These are phyloP conservation scores for Emys orbicularis DNA, from an alignment of 2,797 vertebrate genomes.

Conservation along the genomic window DNA sequence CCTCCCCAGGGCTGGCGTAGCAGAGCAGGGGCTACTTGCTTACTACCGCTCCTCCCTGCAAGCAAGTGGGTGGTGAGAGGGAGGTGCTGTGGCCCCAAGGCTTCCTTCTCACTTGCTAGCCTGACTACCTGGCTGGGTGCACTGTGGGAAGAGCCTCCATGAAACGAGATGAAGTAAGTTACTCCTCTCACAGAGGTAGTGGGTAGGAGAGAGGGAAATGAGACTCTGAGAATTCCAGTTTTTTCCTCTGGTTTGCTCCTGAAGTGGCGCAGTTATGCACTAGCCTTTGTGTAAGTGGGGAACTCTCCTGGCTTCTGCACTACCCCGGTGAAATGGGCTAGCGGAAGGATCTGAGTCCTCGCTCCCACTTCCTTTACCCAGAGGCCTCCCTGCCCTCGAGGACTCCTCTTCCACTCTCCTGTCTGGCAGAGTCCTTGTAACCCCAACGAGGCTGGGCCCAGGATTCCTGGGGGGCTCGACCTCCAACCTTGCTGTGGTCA, in stretches of 20 bases:
- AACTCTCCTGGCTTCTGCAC: too few relatives aligned
- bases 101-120: background rate
- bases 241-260: background rate
- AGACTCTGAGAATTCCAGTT: background rate
- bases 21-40: background rate
- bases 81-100: background rate
- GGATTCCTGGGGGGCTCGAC: too few relatives aligned
- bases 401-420: too few relatives aligned
- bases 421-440: too few relatives aligned
- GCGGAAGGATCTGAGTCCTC: too few relatives aligned
- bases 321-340: too few relatives aligned
- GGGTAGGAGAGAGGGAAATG: background rate
- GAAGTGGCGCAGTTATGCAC: background rate
- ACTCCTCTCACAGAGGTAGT: background rate
- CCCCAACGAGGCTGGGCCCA: too few relatives aligned
- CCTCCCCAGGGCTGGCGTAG: background rate
- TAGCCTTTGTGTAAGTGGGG: background rate
- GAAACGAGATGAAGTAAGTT: background rate
- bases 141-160: background rate
- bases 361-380: too few relatives aligned
- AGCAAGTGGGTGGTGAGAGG: background rate
- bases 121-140: background rate
- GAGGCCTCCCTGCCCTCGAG: too few relatives aligned
- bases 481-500: too few relatives aligned
- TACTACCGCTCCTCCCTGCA: background rate